Evolutionary conservation across 2,797 vertebrate genomes (phyloP).

Genomic region (Bucorvus abyssinicus): DNA sequence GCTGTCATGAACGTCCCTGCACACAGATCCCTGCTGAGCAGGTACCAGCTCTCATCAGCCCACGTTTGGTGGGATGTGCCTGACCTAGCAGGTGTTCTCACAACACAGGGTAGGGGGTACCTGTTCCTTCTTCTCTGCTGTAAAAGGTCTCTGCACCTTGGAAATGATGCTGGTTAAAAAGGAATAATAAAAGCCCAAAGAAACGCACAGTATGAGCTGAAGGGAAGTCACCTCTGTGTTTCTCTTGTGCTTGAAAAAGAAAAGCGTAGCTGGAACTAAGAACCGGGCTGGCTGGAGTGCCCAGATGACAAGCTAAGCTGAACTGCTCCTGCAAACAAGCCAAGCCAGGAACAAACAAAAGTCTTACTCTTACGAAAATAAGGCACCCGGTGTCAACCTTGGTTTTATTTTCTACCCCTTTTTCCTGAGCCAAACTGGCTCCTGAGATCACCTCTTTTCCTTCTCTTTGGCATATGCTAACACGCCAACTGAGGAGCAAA

Average conservation of each 20-base stretch:
- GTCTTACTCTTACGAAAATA: neutral
- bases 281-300: neutral
- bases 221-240: neutral
- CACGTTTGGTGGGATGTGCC: neutral
- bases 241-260: neutral
- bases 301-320: neutral
- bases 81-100: neutral
- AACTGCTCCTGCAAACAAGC: neutral
- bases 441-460: neutral
- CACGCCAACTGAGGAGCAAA: neutral
- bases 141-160: neutral
- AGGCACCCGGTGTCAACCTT: neutral
- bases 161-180: neutral
- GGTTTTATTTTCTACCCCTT: neutral
- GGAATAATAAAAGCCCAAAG: neutral
- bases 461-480: neutral
- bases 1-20: neutral
- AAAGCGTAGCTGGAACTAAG: neutral
- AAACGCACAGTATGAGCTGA: neutral
- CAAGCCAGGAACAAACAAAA: neutral
- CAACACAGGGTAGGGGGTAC: fast-evolving
- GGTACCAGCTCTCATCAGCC: neutral
- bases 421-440: neutral
- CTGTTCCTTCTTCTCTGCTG: neutral
- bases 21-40: neutral